Percentiles rank a stretch among this genome's conserved stretches.
These are phyloP conservation scores for Porites australiensis DNA, from an alignment of 64 coral and sea anemone species.

Conservation along the genomic window DNA sequence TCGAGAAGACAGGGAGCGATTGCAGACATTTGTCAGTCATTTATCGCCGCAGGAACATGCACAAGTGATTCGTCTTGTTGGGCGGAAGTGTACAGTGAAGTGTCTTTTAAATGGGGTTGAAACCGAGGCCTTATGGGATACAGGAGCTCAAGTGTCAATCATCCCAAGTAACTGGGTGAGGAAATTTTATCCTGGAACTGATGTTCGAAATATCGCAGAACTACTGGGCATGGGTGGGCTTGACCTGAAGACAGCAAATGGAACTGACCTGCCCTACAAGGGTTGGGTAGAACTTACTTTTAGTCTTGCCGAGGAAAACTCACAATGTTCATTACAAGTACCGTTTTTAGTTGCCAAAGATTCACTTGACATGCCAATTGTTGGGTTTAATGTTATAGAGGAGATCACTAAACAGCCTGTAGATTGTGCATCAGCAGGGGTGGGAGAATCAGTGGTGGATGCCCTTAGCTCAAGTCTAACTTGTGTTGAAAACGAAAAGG, in stretches of 20 bases:
- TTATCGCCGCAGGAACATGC: constrained; percentile 63
- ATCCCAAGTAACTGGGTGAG: constrained; percentile 18
- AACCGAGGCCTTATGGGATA: constrained; percentile 59
- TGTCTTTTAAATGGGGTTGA: constrained; percentile 40
- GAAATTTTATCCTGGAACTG: constrained; percentile 26
- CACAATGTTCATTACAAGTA: constrained; percentile 45
- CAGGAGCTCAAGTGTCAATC: constrained; percentile 85
- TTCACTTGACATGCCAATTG: constrained; percentile 54
- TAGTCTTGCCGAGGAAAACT: constrained; percentile 6
- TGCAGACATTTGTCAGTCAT: constrained; percentile 41
- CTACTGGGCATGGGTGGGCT: constrained; percentile 53
- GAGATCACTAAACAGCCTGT: constrained; percentile 28
- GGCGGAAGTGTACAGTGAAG: constrained; percentile 60
- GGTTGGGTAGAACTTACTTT: constrained; percentile 71
- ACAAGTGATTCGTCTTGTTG: constrained; percentile 66
- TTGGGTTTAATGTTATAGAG: constrained; percentile 72
- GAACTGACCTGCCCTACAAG: constrained; percentile 58
- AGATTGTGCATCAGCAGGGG: not conserved
- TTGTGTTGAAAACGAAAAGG: constrained; percentile 22
- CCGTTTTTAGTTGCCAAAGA: constrained; percentile 44
- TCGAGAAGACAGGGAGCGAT: not conserved
- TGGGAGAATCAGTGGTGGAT: constrained; percentile 12
- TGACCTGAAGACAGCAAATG: constrained; percentile 66
- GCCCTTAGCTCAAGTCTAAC: not conserved
- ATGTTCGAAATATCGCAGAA: constrained; percentile 54